A percentile compares a stretch with the other conserved stretches of the same genome.
Evolutionary conservation across 1,140 invertebrate genomes (phyloP).

Genomic region (Brachionus calyciflorus): DNA sequence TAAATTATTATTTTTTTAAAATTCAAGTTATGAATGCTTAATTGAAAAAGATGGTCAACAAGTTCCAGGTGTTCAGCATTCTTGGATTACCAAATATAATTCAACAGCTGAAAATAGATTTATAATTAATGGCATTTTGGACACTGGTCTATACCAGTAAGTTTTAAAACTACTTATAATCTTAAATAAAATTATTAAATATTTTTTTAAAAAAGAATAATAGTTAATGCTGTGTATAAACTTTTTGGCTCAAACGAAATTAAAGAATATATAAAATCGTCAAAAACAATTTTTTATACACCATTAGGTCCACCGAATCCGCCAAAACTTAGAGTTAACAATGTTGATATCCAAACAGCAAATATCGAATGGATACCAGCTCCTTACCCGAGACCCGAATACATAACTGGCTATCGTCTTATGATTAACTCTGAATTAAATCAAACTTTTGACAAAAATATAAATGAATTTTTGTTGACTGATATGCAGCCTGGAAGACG

Average conservation of each 20-base stretch:
- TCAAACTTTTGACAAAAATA: conserved; percentile 50
- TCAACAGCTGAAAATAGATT: conserved; percentile 52
- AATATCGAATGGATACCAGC: conserved; percentile 53
- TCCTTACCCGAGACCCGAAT: conserved; percentile 49
- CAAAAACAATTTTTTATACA: conserved; percentile 57
- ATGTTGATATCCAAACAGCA: conserved; percentile 56
- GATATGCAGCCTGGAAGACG: conserved; percentile 54
- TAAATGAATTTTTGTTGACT: conserved; percentile 50
- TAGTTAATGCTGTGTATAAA: conserved; percentile 57
- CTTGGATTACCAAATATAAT: conserved; percentile 52
- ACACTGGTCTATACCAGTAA: conserved; percentile 56
- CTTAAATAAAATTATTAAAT: background rate
- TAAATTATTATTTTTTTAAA: conserved; percentile 46
- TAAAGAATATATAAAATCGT: conserved; percentile 57
- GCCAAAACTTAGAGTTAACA: conserved; percentile 52
- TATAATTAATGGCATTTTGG: conserved; percentile 54
- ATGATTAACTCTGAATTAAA: conserved; percentile 51
- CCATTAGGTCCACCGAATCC: conserved; percentile 55
- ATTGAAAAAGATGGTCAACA: conserved; percentile 54
- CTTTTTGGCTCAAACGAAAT: conserved; percentile 52
- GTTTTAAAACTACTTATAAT: background rate
- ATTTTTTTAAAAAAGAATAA: conserved; percentile 51
- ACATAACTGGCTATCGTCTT: conserved; percentile 54
- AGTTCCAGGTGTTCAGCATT: conserved; percentile 56
- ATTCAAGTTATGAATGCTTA: conserved; percentile 57